Base-by-base conservation (phyloP, 2,113 vertebrate species). In the Prietella phreatophila region DNA sequence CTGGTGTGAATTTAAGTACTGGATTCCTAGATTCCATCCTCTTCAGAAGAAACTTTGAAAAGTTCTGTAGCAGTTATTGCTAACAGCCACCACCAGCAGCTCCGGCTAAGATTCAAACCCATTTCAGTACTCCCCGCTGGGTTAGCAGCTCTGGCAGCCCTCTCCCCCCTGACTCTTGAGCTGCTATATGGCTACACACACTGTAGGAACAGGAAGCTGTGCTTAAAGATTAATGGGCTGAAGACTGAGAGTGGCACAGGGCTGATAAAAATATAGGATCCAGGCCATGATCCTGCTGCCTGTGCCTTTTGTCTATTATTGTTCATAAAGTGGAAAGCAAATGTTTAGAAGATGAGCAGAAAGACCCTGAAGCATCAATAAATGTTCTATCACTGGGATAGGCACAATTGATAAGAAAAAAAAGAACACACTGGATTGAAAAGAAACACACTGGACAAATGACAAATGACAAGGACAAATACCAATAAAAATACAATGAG, bases 181-280 rank as follows among this genome's bases (percentile, higher is more conserved):
- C 56, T 83, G 56, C 85, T 55, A 33, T 82, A 36, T 50, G 39
- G 84, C 50, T 73, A 71, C 71, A 50, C 5, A 55, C 78, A 80
- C 76, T 81, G 82, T 67, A 88, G 73, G 75, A 42, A 50, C 30
- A 65, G 56, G 39, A 56, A 84, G 30, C n/a, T 80, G 56, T 84
- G 85, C 25, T 86, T 88, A 80, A 88, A 85, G 60, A 86, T 88
- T 42, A n/a, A 30, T 65, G 73, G 39, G 69, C 69, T 81, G 42
- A 56, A 33, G 14, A 69, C 15, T 22, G 42, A 82, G 86, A 90
- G 85, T 83, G 79, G 20, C 30, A 85, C 36, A 85, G 20, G 63
- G 22, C 58, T 83, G 79, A 86, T 83, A 55, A 86, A 88, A 88
- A 50, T 39, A 83, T 71, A 22, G 55, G 27, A 83, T 53, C 42